Percentiles rank a stretch among this genome's conserved stretches.
These are phyloP conservation scores for Zoanthus sociatus DNA, from an alignment of 92 coral and sea anemone genomes.

Conservation along the genomic window DNA sequence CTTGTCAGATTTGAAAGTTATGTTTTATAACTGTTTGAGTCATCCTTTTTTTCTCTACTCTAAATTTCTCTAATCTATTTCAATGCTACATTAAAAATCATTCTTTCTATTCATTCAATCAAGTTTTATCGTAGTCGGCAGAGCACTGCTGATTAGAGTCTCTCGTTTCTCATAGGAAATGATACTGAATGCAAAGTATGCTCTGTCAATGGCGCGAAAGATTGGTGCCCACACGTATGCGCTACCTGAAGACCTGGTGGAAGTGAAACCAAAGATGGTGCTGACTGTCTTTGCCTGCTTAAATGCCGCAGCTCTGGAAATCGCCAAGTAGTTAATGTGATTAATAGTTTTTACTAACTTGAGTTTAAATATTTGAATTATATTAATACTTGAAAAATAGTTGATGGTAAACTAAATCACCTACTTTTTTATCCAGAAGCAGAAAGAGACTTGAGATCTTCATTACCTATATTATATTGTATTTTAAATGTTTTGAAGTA, in stretches of 20 bases:
- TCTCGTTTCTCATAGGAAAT: conserved; percentile 68
- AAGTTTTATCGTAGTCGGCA: neutral
- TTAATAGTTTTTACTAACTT: neutral
- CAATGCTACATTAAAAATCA: neutral
- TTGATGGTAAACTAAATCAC: neutral
- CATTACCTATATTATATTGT: neutral
- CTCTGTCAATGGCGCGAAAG: conserved; percentile 87
- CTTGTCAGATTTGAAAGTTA: too few relatives aligned
- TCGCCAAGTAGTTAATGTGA: neutral
- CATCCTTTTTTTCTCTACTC: too few relatives aligned
- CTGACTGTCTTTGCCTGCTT: conserved; percentile 94
- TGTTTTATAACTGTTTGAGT: too few relatives aligned
- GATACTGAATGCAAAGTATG: conserved; percentile 91
- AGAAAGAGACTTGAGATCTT: too few relatives aligned
- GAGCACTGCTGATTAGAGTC: neutral
- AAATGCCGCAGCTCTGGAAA: conserved; percentile 66
- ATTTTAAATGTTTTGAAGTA: neutral
- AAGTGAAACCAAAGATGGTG: conserved; percentile 97
- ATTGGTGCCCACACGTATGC: conserved; percentile 96
- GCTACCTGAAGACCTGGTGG: conserved; percentile 93
- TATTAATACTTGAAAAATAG: too few relatives aligned
- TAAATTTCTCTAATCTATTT: too few relatives aligned
- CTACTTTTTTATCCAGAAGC: too few relatives aligned
- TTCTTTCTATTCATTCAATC: neutral
- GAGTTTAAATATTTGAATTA: neutral